A percentile compares a stretch with the other conserved stretches of the same genome.
phyloP scores from a whole-genome alignment of 2,113 vertebrate species.

The Lepisosteus osseus region DNA sequence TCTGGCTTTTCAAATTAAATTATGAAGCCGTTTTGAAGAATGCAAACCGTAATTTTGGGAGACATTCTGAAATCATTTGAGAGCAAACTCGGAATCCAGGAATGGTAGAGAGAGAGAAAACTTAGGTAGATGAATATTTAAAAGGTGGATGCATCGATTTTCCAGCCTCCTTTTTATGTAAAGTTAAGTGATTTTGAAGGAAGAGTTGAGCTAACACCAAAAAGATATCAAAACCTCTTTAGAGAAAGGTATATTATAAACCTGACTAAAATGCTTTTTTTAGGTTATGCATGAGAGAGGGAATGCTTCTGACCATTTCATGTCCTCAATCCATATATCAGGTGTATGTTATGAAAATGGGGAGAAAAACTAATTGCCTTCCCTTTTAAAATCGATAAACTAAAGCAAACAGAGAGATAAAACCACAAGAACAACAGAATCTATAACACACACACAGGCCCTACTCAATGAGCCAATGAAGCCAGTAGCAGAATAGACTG shows the following conservation, averaged over 20 bases:
- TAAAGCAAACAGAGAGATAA: slow-evolving; percentile 19
- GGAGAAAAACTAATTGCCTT: slow-evolving; percentile 31
- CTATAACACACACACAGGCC: neutral
- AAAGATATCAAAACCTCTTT: neutral
- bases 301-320: too few relatives aligned
- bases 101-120: slow-evolving; percentile 37
- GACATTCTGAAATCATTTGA: slow-evolving; percentile 52
- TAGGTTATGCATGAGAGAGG: too few relatives aligned
- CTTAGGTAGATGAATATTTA: slow-evolving; percentile 45
- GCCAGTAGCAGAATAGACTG: too few relatives aligned
- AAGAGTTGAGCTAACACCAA: slow-evolving; percentile 23
- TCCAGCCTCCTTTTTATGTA: slow-evolving; percentile 6
- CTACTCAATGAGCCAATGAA: neutral
- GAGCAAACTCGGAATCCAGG: slow-evolving; percentile 30
- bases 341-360: slow-evolving; percentile 38
- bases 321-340: too few relatives aligned
- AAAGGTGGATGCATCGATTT: slow-evolving; percentile 43
- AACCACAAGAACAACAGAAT: neutral
- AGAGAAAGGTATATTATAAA: too few relatives aligned
- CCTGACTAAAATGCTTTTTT: too few relatives aligned
- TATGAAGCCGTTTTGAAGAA: slow-evolving; percentile 43
- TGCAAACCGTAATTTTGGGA: slow-evolving; percentile 48
- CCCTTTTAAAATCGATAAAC: slow-evolving; percentile 19
- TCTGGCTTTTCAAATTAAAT: slow-evolving; percentile 33
- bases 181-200: slow-evolving; percentile 29